Base-by-base conservation (phyloP, 2,888 invertebrate species). In the Neelides folsomi region DNA sequence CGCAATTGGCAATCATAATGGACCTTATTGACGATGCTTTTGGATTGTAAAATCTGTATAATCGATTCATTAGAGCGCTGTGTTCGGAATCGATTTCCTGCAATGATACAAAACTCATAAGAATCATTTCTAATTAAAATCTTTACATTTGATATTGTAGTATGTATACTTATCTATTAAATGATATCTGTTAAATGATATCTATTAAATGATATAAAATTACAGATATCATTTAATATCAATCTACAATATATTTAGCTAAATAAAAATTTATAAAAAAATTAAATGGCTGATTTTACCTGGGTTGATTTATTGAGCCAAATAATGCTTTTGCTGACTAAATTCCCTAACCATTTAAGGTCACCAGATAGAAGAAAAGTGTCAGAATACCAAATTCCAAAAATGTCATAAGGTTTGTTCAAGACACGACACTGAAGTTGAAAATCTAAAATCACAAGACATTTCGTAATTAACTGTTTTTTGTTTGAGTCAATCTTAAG, bases 301-400 rank as follows among this genome's bases (percentile, higher is more conserved):
- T 86, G 86, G 53, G 80, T 82, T 3, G 86, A 86, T 71, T 84
- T 85, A 71, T 84, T 86, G 1, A 87, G 72, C 82, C 83, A 86
- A 34, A 87, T 72, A 40, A 82, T 77, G 18, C 85, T 85, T 10
- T 79, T 77, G 67, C 81, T 82, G 15, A 82, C 80, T 62, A 82
- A 71, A 69, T 83, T 81, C 0, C 81, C 83, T 48, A 86, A 71
- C 83, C 85, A 85, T 66, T 80, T 79, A n/a, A 86, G 72, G 67
- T 85, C 82, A 1, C 86, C 87, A 8, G 86, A 86, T 39, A 88
- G 71, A 9, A 88, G 73, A 68, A 86, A 82, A 62, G 79, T 78
- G 67, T 86, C 84, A 66, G 82, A 84, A 67, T 83, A 86, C 87
- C 87, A 88, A 3, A 86, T 82, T 8, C 88, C 87, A 71, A 87